Evolutionary conservation across 2,113 vertebrate genomes (phyloP).

Genomic region (Austrofundulus limnaeus): DNA sequence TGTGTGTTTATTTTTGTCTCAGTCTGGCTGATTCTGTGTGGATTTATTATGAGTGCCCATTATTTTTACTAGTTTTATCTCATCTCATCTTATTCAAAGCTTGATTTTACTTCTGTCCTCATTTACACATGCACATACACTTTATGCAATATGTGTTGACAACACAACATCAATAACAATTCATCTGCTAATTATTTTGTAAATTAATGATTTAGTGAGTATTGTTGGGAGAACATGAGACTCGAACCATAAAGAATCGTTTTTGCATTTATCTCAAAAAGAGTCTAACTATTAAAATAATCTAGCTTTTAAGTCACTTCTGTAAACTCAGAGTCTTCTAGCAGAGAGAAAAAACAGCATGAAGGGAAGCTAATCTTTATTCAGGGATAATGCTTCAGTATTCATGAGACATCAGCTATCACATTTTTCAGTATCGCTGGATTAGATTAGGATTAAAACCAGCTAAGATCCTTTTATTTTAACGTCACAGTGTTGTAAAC

Average conservation of each 20-base stretch:
- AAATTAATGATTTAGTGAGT: no score
- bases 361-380: neutral
- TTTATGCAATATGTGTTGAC: neutral
- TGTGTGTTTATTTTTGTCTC: constrained; percentile 56
- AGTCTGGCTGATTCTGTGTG: constrained; percentile 24
- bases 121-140: neutral
- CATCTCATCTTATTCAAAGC: constrained; percentile 30
- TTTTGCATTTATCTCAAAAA: neutral
- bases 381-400: constrained; percentile 5
- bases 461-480: constrained; percentile 38
- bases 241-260: neutral
- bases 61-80: constrained; percentile 46
- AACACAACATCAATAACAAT: neutral
- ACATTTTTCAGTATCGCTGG: constrained; percentile 13
- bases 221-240: neutral
- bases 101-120: constrained; percentile 18
- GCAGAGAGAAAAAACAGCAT: neutral
- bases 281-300: neutral
- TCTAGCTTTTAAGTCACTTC: neutral
- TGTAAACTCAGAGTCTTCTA: neutral
- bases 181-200: neutral
- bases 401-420: constrained; percentile 20
- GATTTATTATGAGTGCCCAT: constrained; percentile 8
- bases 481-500: constrained; percentile 21
- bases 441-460: constrained; percentile 26